Conservation (phyloP, 2,888 invertebrate species). For the Mactromeris polynyma region DNA sequence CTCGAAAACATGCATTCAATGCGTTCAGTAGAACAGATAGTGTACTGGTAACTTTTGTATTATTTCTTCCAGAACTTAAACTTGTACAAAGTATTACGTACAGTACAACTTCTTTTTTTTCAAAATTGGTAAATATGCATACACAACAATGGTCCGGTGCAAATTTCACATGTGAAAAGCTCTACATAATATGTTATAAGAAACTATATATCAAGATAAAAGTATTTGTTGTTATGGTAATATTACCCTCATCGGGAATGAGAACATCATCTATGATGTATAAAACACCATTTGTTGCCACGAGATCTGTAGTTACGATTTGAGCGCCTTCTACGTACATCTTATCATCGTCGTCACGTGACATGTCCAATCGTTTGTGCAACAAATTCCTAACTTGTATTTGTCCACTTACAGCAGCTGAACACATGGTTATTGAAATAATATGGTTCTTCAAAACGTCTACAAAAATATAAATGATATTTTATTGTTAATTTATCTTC, state of each 20-base stretch:
- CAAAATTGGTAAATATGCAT: too few relatives aligned
- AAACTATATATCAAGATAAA: too few relatives aligned
- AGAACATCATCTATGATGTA: slow-evolving; percentile 91
- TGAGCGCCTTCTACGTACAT: slow-evolving; percentile 89
- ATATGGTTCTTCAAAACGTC: slow-evolving; percentile 91
- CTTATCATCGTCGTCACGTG: slow-evolving; percentile 88
- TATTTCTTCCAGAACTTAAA: too few relatives aligned
- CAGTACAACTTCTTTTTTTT: too few relatives aligned
- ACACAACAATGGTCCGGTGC: too few relatives aligned
- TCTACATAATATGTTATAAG: too few relatives aligned
- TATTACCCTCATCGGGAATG: slow-evolving; percentile 90
- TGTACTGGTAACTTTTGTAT: too few relatives aligned
- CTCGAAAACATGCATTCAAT: too few relatives aligned
- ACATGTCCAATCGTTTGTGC: slow-evolving; percentile 88
- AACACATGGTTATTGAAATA: slow-evolving; percentile 90
- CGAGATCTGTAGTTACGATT: slow-evolving; percentile 89
- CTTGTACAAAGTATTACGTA: too few relatives aligned
- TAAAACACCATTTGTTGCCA: slow-evolving; percentile 92
- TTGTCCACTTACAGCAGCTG: slow-evolving; percentile 89
- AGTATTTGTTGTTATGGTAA: too few relatives aligned
- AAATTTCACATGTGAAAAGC: too few relatives aligned
- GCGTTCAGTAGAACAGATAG: too few relatives aligned
- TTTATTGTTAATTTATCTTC: background rate
- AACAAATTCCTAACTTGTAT: slow-evolving; percentile 89
- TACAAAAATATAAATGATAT: slow-evolving; percentile 80